Conservation (phyloP, 2,888 invertebrate species). For the Leptopilina syphax region DNA sequence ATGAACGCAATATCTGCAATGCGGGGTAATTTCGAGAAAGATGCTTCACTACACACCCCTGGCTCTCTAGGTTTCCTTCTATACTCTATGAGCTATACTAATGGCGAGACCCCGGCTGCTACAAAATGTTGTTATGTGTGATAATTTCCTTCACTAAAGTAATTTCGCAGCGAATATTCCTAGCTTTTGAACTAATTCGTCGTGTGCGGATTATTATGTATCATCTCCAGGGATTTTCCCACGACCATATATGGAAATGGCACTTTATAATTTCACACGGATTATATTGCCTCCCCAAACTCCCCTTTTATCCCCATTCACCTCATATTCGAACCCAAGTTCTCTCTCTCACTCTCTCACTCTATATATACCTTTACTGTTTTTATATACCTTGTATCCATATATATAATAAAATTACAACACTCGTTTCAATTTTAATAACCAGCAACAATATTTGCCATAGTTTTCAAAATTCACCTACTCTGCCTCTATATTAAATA, state of each 20-base stretch:
- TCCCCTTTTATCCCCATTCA: no score
- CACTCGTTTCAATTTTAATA: conserved; percentile 1
- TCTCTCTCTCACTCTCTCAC: not conserved
- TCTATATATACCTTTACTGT: no score
- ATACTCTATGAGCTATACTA: conserved; percentile 28
- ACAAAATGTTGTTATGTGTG: conserved; percentile 37
- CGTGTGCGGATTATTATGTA: conserved; percentile 12
- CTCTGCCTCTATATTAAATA: not conserved
- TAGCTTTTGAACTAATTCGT: conserved; percentile 15
- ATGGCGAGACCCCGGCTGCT: conserved; percentile 36
- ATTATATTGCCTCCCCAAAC: not conserved
- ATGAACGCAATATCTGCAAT: conserved; percentile 40
- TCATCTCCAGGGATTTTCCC: not conserved
- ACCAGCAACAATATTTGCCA: not conserved
- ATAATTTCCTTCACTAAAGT: conserved; percentile 35
- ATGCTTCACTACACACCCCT: conserved; percentile 21
- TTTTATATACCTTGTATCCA: not conserved
- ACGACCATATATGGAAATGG: not conserved
- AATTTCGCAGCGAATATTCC: conserved; percentile 15
- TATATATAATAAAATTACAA: conserved; percentile 5
- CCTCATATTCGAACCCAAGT: not conserved
- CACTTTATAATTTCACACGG: conserved; percentile 9
- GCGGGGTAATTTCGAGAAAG: conserved; percentile 38
- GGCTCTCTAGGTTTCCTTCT: conserved; percentile 5
- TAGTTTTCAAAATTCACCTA: not conserved